Evolutionary conservation across 2,797 vertebrate genomes (phyloP), one percentile per base, ranked within the genome.

Genomic region (Schizopygopsis pylzovi): DNA sequence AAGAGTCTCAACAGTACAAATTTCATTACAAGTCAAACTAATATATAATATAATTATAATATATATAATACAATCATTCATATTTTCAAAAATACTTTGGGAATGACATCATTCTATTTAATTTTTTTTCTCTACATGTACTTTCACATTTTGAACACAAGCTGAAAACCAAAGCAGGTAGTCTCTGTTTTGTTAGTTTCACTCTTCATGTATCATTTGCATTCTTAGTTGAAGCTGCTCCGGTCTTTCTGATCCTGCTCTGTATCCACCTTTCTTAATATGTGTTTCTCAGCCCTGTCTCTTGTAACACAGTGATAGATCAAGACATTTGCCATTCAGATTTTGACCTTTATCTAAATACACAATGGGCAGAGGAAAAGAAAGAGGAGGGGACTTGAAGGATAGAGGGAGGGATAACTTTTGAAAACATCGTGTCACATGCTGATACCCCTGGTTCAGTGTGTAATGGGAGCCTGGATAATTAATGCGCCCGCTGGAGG

Each of bases 341-440:
- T 72, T 86, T 71, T 52, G 52, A 79, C 73, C 41, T 87, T 87
- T 68, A 67, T 68, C 75, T 43, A 87, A 67, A 61, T 82, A 68
- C 59, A 85, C 70, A 86, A 79, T 45, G 78, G 43, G 39, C 63
- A 72, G 52, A 82, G 79, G 72, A 78, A 77, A 39, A 85, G 45
- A 73, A 56, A 78, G 73, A 76, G 84, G 81, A 78, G 85, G 75
- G 33, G 52, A 68, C 49, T 43, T 25, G 20, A 59, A 59, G 75
- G 52, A 56, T 33, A 82, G 54, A 70, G 28, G 73, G 68, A 43
- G 41, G 47, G 43, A 70, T 83, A 89, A 87, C 76, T 79, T 86
- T 86, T 85, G 85, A 87, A 85, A 87, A 88, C 83, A 81, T 81
- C 41, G 79, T 79, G 85, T 86, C 85, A 88, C 86, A 83, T 67